Evolutionary conservation across 2,113 vertebrate genomes (phyloP), one percentile per base, ranked within the genome.

Genomic region (Sceloporus tristichus): DNA sequence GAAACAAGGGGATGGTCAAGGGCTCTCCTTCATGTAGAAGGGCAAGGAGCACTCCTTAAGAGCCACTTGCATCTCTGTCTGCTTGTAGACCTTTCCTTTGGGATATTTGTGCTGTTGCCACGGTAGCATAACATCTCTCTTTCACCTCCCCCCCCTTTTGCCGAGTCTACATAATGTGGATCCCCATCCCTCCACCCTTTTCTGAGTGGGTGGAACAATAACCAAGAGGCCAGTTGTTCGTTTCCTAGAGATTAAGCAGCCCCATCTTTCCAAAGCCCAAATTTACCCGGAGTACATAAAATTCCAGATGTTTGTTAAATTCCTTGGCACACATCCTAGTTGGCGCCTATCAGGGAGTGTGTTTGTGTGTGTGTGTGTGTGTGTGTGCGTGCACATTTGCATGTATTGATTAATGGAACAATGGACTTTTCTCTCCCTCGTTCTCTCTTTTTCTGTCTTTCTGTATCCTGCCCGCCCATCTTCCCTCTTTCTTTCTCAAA

Each of bases 251-350:
- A 77, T 77, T 84, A 70, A 88, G 53, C 59, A 19, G 27, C n/a
- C 59, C 42, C n/a, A 48, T 56, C 8, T 79, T 54, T 42, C 81
- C 34, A 79, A 68, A 75, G 13, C 80, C 84, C 62, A 56, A 34
- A 42, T 14, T 73, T 42, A 29, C 42, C 81, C 62, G 10, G 42
- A 84, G 62, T 8, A 14, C 74, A 66, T 78, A 84, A 70, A 84
- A 40, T 78, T 78, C 87, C 87, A 88, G 80, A 84, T 88, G 81
- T 62, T 88, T 88, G 81, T 88, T 86, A 84, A 84, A 78, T 78
- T 70, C 62, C 81, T 34, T 78, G 87, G 87, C 81, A 56, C 1
- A 10, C 68, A 70, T 83, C 87, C 87, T 27, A 56, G 73, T 56
- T 70, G 81, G 81, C 62, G n/a, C 73, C 42, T 83, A 13, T 83